Conservation (phyloP, 2,113 vertebrate species). For the Ibidorhyncha struthersii region DNA sequence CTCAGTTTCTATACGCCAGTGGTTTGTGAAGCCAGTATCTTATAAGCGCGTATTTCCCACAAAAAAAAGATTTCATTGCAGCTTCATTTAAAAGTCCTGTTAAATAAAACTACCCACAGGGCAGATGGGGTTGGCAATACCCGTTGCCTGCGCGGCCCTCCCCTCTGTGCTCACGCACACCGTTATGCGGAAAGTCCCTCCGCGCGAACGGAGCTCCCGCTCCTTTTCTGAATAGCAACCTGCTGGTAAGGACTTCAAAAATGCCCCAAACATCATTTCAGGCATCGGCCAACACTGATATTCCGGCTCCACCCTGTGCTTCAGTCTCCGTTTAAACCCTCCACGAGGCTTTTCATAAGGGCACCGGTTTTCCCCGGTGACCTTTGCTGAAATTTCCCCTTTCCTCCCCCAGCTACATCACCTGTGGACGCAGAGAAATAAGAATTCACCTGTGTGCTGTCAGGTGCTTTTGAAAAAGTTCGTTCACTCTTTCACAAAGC, state of each 20-base stretch:
- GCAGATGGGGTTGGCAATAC: background rate
- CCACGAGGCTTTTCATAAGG: background rate
- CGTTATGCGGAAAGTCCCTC: background rate
- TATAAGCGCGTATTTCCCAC: background rate
- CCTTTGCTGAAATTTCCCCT: background rate
- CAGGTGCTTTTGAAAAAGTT: background rate
- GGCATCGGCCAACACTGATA: background rate
- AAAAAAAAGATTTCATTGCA: background rate
- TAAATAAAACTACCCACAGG: background rate
- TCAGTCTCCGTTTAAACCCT: background rate
- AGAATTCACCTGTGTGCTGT: background rate
- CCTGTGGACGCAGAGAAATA: background rate
- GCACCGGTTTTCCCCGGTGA: background rate
- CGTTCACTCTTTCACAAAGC: background rate
- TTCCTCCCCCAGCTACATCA: background rate
- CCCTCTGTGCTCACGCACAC: background rate
- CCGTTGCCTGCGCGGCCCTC: background rate
- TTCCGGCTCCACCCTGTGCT: background rate
- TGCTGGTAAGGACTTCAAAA: background rate
- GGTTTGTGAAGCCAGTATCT: background rate
- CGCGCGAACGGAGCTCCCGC: background rate
- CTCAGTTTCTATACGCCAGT: background rate
- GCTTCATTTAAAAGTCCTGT: background rate
- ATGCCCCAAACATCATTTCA: background rate
- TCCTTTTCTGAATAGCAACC: background rate